phyloP scores from a whole-genome alignment of 2,113 vertebrate genomes.

The Mionectes macconnelli region DNA sequence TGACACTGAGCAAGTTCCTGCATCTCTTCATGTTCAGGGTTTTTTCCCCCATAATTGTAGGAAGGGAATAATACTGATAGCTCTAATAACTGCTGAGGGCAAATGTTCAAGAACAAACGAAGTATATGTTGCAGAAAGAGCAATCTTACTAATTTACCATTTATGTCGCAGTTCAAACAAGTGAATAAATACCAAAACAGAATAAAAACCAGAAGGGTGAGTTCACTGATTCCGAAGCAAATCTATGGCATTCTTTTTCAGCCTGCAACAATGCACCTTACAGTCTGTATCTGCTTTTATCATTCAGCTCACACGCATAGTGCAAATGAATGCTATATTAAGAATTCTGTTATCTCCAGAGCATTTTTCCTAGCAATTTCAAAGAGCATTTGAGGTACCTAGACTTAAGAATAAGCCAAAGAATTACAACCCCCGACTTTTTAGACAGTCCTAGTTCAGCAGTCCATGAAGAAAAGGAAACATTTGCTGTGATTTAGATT shows the following conservation, averaged over 20 bases:
- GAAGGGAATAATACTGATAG: neutral
- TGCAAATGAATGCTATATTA: neutral
- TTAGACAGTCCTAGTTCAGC: neutral
- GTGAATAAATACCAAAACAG: neutral
- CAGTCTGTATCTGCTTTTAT: neutral
- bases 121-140: neutral
- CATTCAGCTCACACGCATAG: neutral
- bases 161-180: neutral
- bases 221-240: neutral
- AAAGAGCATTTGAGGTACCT: neutral
- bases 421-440: neutral
- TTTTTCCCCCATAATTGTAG: neutral
- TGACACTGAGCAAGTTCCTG: neutral
- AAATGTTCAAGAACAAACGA: neutral
- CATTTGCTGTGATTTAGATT: neutral
- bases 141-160: neutral
- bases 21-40: neutral
- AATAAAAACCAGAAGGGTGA: fast-evolving
- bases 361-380: neutral
- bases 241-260: neutral
- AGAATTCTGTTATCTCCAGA: neutral
- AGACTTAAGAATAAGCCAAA: neutral
- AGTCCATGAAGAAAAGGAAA: neutral
- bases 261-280: neutral
- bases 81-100: neutral